Base-by-base conservation (phyloP, 2,113 vertebrate species). In the Tinamus guttatus region DNA sequence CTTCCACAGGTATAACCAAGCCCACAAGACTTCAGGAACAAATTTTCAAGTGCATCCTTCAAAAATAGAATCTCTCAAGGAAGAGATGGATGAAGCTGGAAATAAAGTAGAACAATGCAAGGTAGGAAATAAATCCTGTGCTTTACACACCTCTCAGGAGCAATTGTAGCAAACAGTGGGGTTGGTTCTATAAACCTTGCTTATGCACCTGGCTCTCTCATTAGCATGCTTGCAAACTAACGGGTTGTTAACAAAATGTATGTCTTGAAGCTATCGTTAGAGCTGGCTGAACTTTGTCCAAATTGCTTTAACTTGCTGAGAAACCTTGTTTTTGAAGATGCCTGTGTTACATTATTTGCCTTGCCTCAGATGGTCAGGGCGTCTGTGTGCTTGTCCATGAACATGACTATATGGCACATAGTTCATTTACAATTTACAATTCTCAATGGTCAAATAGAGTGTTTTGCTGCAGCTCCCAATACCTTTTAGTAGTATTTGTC, bases 101-200 rank as follows among this genome's bases (percentile, higher is more conserved):
- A 99, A 99, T 95, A 99, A 99, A 99, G 99, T 99, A 70, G 99
- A 99, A 76, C 98, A 99, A 64, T 99, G 99, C 98, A 99, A 99
- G 99, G 99, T 99, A 97, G 52, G 81, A 30, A 62, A 64, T 22
- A n/a, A 43, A 12, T 54, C 11, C 49, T 75, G 3, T 69, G 5
- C 11, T 56, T 76, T 22, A 2, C 34, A 1, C 25, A 22, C 15
- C 45, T 56, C 40, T 62, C 20, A 0, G 32, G 25, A 83, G 77
- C n/a, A 47, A 5, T 49, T 51, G 3, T 1, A 32, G 40, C 52
- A 19, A 4, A 16, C 41, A 14, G 13, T 28, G 18, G 4, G n/a
- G 32, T 36, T 69, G 62, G 19, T 51, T 38, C 58, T 73, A 15
- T 27, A n/a, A 32, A 36, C 58, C 51, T 73, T 43, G 17, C 21